A percentile compares a stretch with the other conserved stretches of the same genome.
Conservation (phyloP, 2,797 vertebrate genomes). For the Picus viridis region DNA sequence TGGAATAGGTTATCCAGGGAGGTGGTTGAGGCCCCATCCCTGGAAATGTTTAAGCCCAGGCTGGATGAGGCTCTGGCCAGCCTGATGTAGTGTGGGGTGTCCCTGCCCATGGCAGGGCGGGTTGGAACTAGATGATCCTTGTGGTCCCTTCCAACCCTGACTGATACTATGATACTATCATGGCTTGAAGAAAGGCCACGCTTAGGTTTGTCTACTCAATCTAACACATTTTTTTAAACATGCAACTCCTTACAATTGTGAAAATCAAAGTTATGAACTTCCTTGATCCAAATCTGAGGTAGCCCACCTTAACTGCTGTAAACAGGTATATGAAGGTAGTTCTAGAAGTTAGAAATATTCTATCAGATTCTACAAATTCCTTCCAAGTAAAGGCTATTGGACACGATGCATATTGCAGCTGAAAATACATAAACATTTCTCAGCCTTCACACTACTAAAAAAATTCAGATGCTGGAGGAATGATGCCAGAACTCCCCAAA, state of each 20-base stretch:
- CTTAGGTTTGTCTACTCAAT: not conserved
- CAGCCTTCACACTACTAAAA: not conserved
- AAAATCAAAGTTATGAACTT: not conserved
- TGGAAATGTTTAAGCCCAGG: too few relatives aligned
- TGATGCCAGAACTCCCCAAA: not conserved
- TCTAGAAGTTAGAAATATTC: not conserved
- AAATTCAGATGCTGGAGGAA: not conserved
- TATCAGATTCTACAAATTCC: not conserved
- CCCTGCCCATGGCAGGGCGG: too few relatives aligned
- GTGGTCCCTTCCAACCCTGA: too few relatives aligned
- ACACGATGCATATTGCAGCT: not conserved
- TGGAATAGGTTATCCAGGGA: too few relatives aligned
- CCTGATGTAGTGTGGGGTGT: too few relatives aligned
- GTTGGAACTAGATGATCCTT: too few relatives aligned
- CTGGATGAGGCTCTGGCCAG: too few relatives aligned
- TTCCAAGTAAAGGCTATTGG: not conserved
- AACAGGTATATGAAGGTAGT: not conserved
- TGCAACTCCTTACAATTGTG: not conserved
- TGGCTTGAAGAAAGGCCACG: not conserved
- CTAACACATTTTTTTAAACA: not conserved
- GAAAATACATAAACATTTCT: not conserved
- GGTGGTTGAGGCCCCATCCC: too few relatives aligned
- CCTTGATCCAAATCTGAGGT: not conserved
- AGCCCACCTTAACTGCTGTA: not conserved
- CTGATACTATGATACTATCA: too few relatives aligned